Percentiles rank a stretch among this genome's conserved stretches.
Conservation (phyloP, 2,888 invertebrate species). For the Drosophila villosipedis region DNA sequence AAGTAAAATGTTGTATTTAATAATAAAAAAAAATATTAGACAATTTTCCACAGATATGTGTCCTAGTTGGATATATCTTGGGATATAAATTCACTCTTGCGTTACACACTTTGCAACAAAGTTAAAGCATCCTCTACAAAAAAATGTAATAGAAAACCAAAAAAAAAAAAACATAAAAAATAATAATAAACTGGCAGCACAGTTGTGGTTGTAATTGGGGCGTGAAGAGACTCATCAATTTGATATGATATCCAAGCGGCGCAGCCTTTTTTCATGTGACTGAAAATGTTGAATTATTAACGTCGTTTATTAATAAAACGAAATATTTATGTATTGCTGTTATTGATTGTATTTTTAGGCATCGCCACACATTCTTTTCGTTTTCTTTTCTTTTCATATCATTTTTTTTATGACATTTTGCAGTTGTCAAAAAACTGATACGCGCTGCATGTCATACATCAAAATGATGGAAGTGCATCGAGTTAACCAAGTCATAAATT, state of each 20-base stretch:
- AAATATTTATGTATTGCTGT: conserved; percentile 5
- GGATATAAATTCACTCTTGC: not conserved
- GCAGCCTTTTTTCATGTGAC: conserved; percentile 19
- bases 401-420: conserved; percentile 31
- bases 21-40: not conserved
- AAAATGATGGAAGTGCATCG: conserved; percentile 27
- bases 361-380: conserved; percentile 19
- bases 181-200: conserved; percentile 11
- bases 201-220: conserved; percentile 54
- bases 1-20: not conserved
- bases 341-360: conserved; percentile 27
- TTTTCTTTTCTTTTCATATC: not conserved
- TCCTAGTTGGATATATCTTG: no score
- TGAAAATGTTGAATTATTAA: conserved; percentile 14
- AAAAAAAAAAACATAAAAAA: conserved; percentile 3
- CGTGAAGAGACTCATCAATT: conserved; percentile 69
- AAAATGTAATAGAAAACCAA: conserved; percentile 8
- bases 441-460: conserved; percentile 19
- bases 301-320: conserved; percentile 13
- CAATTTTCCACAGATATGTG: no score
- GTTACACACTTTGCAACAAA: not conserved
- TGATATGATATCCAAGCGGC: conserved; percentile 42
- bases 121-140: not conserved
- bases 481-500: conserved; percentile 29
- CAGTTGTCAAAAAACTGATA: conserved; percentile 34